Conservation (phyloP, 2,888 invertebrate genomes). For the Pollenia griseotomentosa region DNA sequence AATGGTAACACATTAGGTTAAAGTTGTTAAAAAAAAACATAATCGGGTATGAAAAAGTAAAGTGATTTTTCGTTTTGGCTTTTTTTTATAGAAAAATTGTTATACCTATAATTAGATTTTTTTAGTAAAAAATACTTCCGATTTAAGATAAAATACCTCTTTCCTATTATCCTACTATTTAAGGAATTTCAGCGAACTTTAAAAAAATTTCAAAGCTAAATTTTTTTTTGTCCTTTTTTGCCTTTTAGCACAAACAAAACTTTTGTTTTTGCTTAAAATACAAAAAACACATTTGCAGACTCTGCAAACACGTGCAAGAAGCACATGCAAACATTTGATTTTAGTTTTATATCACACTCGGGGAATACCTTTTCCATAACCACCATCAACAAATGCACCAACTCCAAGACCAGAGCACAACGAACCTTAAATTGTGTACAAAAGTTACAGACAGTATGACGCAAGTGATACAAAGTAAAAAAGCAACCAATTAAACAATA, state of each 20-base stretch:
- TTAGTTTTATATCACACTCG: conserved; percentile 11
- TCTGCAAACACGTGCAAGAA: conserved; percentile 60
- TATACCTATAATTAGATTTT: too few relatives aligned
- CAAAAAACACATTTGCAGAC: background rate
- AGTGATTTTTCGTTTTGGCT: too few relatives aligned
- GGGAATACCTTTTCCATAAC: conserved; percentile 61
- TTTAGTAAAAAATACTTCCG: too few relatives aligned
- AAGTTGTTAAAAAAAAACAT: too few relatives aligned
- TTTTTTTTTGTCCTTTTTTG: background rate
- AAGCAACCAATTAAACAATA: background rate
- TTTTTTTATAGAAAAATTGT: too few relatives aligned
- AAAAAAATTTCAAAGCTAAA: background rate
- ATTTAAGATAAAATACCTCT: too few relatives aligned
- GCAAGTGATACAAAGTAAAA: conserved; percentile 17
- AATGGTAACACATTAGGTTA: too few relatives aligned
- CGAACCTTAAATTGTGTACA: conserved; percentile 30
- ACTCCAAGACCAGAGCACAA: conserved; percentile 25
- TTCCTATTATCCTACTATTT: too few relatives aligned
- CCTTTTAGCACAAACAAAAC: background rate
- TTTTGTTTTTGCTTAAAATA: background rate
- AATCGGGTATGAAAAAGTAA: too few relatives aligned
- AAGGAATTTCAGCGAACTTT: too few relatives aligned
- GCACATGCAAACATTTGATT: conserved; percentile 51
- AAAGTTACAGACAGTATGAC: conserved; percentile 62
- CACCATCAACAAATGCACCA: conserved; percentile 2